Evolutionary conservation across 2,888 invertebrate species (phyloP), one percentile per base, ranked within the genome.

Genomic region (Harpalus rufipes): DNA sequence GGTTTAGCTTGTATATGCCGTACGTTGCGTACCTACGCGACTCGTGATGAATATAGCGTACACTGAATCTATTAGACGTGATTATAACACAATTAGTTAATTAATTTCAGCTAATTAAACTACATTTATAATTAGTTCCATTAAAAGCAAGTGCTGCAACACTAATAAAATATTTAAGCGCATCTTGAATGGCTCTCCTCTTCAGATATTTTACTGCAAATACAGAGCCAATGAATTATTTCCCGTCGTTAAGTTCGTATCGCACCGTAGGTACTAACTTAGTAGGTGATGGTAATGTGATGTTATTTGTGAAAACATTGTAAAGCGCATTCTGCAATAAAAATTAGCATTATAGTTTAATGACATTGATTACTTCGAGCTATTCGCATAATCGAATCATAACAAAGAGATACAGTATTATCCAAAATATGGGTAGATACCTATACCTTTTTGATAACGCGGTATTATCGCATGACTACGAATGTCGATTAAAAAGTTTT

Each of bases 81-180:
- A 68, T 68, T 68, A 68, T 68, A 68, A 68, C 68, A 68, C 68
- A 68, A 68, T 68, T 68, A 68, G 68, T 68, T 39, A 68, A 68
- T 68, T 68, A 68, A 68, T 68, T 68, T 68, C 68, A 68, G 68
- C 39, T 68, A 68, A 68, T 68, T 68, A 68, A 68, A 63, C 63
- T 68, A 68, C 68, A 68, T 68, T 68, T 68, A 68, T 68, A 68
- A 68, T 68, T 68, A 39, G 68, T 68, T 68, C 68, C 68, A 68
- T 68, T 68, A 68, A 32, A 25, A 21, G 68, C 68, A 68, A 68
- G 68, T 68, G 68, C 68, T 68, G 68, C 68, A 39, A 14, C 14
- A 68, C 32, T 68, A 32, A 68, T 68, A 68, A 68, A 68, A 68
- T 68, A 68, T 68, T 68, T 68, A 68, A 68, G 68, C 68, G 25